Base-by-base conservation (phyloP, 2,113 vertebrate species). In the Cryptomyrus ogoouensis region DNA sequence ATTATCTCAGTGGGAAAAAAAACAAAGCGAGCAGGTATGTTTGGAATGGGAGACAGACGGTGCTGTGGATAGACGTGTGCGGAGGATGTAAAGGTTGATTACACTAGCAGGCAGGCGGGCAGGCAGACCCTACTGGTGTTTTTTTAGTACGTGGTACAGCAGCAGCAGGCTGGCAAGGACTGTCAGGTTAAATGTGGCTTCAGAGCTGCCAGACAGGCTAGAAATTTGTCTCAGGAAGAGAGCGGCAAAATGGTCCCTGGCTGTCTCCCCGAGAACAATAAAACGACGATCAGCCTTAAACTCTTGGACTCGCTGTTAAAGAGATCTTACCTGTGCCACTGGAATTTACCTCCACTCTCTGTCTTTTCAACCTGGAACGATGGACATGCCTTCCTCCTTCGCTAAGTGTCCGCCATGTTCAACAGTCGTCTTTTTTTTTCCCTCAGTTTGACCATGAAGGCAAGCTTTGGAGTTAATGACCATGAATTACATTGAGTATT, bases 231-330 rank as follows among this genome's bases (percentile, higher is more conserved):
- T 88, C 3, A 13, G 88, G 88, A 77, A 56, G 49, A 80, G 17
- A 80, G 46, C 47, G 66, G 77, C 62, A 83, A 56, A 80, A 91
- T 92, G 92, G 91, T 93, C 92, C 93, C 91, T 88, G 19, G 90
- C 50, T 89, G 46, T 21, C 90, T 83, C 92, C 90, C 7, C 42
- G 74, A 91, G 91, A 93, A 95, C 91, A 93, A 94, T 93, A 93
- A 94, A 93, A 92, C 88, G 46, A 66, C 86, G 93, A 93, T 92
- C 92, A 92, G 93, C 92, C 93, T 92, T 89, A 90, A 93, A 94
- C 94, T 94, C 93, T 42, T 19, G 10, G 74, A 80, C 35, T 80
- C 17, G 5, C 74, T 8, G 74, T 80, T 80, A 80, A 42, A 80
- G 35, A 19, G 35, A 35, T 42, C 35, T 80, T 42, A 35, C 74